These are phyloP conservation scores for Trinectes maculatus DNA, from an alignment of 2,113 vertebrate genomes.

Conservation along the genomic window DNA sequence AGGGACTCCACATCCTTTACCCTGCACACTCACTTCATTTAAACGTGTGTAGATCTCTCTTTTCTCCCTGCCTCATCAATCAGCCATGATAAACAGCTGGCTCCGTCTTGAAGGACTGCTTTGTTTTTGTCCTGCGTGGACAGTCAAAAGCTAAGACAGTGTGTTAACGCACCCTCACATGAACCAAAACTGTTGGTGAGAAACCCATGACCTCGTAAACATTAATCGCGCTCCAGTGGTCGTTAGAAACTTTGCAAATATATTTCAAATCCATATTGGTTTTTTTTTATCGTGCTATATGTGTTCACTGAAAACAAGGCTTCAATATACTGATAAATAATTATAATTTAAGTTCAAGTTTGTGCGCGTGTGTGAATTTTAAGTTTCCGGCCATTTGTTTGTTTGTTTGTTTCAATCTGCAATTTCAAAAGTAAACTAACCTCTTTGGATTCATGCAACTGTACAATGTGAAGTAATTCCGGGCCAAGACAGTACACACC, in stretches of 20 bases:
- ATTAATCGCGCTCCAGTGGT: too few relatives aligned
- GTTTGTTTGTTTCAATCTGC: too few relatives aligned
- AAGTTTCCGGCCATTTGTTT: too few relatives aligned
- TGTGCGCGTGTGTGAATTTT: too few relatives aligned
- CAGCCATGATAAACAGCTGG: not conserved
- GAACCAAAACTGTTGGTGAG: not conserved
- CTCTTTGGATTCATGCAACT: not conserved
- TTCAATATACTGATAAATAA: too few relatives aligned
- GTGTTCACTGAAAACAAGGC: not conserved
- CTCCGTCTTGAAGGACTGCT: not conserved
- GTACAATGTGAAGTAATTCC: too few relatives aligned
- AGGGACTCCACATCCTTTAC: slow-evolving; percentile 25
- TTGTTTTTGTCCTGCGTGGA: not conserved
- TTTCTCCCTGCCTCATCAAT: not conserved
- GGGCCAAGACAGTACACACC: too few relatives aligned
- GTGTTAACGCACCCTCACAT: not conserved
- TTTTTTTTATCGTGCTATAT: too few relatives aligned
- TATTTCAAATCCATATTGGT: too few relatives aligned
- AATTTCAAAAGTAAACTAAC: not conserved
- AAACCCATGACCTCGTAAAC: too few relatives aligned
- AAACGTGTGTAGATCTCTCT: slow-evolving; percentile 4
- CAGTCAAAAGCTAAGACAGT: not conserved
- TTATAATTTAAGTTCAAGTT: too few relatives aligned
- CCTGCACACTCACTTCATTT: slow-evolving; percentile 19
- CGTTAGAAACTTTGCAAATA: too few relatives aligned